These are phyloP conservation scores for Alfaro cultratus DNA, from an alignment of 2,797 vertebrate species.

Conservation along the genomic window DNA sequence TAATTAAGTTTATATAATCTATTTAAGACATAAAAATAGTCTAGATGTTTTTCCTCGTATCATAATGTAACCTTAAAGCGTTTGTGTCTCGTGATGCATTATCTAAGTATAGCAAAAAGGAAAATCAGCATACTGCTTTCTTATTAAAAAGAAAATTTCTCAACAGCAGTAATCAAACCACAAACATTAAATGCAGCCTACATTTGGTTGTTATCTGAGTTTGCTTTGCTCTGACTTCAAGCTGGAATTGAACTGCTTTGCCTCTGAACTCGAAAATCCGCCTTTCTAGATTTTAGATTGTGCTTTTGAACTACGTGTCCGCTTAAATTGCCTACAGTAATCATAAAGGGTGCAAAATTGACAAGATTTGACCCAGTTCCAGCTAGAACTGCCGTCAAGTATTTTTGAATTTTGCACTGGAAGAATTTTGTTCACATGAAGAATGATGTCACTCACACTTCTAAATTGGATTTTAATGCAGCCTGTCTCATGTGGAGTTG, in stretches of 20 bases:
- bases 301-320: conserved; percentile 50
- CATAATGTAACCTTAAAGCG: not conserved
- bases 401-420: conserved; percentile 21
- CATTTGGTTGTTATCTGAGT: conserved; percentile 49
- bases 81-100: not conserved
- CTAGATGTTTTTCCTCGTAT: not conserved
- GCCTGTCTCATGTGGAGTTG: conserved; percentile 22
- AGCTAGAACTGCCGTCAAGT: conserved; percentile 30
- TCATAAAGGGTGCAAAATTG: conserved; percentile 33
- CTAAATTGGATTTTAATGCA: conserved; percentile 42
- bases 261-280: conserved; percentile 39
- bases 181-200: conserved; percentile 41
- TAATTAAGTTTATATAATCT: not conserved
- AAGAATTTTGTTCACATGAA: conserved; percentile 21
- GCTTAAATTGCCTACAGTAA: conserved; percentile 45
- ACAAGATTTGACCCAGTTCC: conserved; percentile 10
- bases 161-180: conserved; percentile 13
- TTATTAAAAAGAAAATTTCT: not conserved
- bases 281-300: conserved; percentile 37
- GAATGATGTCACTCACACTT: conserved; percentile 49
- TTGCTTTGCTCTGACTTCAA: conserved; percentile 58
- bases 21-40: not conserved
- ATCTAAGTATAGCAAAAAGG: not conserved
- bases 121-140: not conserved
- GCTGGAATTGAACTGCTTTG: conserved; percentile 40